Evolutionary conservation across 2,888 invertebrate genomes (phyloP).

Genomic region (Shargacucullia verbasci): DNA sequence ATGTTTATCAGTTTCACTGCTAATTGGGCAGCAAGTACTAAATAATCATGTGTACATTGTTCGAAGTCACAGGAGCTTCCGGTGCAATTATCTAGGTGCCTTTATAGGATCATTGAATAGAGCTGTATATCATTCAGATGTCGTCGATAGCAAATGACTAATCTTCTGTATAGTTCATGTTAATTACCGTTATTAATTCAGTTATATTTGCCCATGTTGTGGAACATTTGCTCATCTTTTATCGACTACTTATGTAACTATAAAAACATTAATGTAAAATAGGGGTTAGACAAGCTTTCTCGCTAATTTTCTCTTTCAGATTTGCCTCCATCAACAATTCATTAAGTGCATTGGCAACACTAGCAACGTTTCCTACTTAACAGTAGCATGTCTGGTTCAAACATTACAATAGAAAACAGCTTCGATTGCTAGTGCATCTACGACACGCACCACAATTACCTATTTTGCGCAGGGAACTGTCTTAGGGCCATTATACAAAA

Average conservation of each 20-base stretch:
- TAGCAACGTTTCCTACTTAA: conserved; percentile 36
- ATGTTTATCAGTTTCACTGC: conserved; percentile 18
- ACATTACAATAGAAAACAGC: conserved; percentile 22
- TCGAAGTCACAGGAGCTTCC: conserved; percentile 28
- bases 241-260: not conserved
- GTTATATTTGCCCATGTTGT: conserved; percentile 3
- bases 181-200: conserved; percentile 19
- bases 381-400: conserved; percentile 13
- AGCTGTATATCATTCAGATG: conserved; percentile 40
- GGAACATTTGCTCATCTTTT: not conserved
- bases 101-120: conserved; percentile 41
- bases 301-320: not conserved
- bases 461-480: conserved; percentile 3
- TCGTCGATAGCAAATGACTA: conserved; percentile 30
- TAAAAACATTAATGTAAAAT: not conserved
- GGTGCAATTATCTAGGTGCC: conserved; percentile 18
- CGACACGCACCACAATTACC: not conserved
- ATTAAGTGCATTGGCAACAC: conserved; percentile 1
- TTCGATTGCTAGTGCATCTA: not conserved
- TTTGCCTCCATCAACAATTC: conserved; percentile 1
- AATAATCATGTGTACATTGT: conserved; percentile 35
- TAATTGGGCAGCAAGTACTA: conserved; percentile 23
- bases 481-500: conserved; percentile 5
- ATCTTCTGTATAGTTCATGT: conserved; percentile 17
- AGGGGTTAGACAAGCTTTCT: not conserved